Percentiles rank a stretch among this genome's conserved stretches.
Conservation (phyloP, 2,113 vertebrate species). For the Phalacrocorax carbo region DNA sequence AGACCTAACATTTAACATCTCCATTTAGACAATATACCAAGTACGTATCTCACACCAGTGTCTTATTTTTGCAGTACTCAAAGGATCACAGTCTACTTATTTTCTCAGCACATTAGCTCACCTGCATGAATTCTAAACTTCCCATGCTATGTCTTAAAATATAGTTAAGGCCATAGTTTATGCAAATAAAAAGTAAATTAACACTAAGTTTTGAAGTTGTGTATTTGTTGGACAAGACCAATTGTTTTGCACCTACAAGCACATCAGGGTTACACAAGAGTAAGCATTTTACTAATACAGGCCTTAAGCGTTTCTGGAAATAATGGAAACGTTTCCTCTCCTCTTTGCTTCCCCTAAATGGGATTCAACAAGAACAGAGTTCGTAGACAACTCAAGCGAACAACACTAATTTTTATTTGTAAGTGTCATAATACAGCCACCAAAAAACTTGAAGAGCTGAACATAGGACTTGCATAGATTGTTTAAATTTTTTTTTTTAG, state of each 20-base stretch:
- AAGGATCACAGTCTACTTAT: not conserved
- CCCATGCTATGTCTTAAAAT: not conserved
- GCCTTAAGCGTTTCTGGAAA: not conserved
- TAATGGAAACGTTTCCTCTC: not conserved
- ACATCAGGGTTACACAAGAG: not conserved
- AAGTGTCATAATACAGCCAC: conserved; percentile 34
- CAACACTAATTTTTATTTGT: conserved; percentile 63
- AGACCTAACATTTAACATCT: not conserved
- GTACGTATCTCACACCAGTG: not conserved
- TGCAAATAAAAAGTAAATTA: not conserved
- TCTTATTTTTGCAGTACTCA: not conserved
- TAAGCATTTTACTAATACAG: not conserved
- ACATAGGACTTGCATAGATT: conserved; percentile 38
- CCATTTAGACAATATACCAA: not conserved
- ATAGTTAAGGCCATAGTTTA: not conserved
- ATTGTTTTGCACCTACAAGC: not conserved
- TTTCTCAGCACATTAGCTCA: not conserved
- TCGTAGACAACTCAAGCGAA: not conserved
- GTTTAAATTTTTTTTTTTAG: not conserved
- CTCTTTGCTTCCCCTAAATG: not conserved
- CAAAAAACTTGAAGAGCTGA: not conserved
- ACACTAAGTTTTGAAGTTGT: not conserved
- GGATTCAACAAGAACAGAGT: not conserved
- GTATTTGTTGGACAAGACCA: not conserved
- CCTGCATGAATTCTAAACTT: not conserved